Evolutionary conservation across 2,797 vertebrate species (phyloP), one percentile per base, ranked within the genome.

Genomic region (Typhlichthys eigenmanni): DNA sequence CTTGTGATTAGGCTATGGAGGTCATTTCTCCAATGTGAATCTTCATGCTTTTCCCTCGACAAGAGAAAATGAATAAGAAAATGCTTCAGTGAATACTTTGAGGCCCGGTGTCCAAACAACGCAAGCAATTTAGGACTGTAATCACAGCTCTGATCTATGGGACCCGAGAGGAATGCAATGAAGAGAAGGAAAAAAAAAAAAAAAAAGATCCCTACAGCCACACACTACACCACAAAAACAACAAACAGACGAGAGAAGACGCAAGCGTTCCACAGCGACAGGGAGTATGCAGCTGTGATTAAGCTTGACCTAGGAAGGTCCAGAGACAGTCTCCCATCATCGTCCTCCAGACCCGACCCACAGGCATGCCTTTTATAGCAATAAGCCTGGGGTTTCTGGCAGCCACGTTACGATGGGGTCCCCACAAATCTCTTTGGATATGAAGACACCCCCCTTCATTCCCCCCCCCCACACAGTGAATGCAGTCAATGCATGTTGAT

Each of bases 151-250:
- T 74, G 66, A 84, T 87, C 72, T 58, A 76, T 13, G 59, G 68
- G 74, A 78, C 77, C 66, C 59, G 34, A 66, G 81, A 82, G 75
- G 85, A 89, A 88, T 79, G 83, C 62, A 80, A 69, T 80, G 71
- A 67, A 86, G 58, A 67, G 64, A 78, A 87, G 60, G 64, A 78
- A 87, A 32, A 34, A 56, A 29, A 87, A 32, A 34, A 56, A 29
- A 46, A 66, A 46, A 47, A 49, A 19, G 48, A 46, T 14, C 5
- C 14, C 12, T 14, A 62, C 56, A 47, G 76, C 80, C 80, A 47
- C 4, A 34, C 24, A 80, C 24, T 24, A 80, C 47, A 57, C 56
- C 65, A 60, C 55, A 58, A 34, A 14, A 62, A 62, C 58, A 47
- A 54, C 60, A 74, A 72, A 61, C 47, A 76, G 59, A 66, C 32